Evolutionary conservation across 2,113 vertebrate genomes (phyloP).

Genomic region (Vidua chalybeata): DNA sequence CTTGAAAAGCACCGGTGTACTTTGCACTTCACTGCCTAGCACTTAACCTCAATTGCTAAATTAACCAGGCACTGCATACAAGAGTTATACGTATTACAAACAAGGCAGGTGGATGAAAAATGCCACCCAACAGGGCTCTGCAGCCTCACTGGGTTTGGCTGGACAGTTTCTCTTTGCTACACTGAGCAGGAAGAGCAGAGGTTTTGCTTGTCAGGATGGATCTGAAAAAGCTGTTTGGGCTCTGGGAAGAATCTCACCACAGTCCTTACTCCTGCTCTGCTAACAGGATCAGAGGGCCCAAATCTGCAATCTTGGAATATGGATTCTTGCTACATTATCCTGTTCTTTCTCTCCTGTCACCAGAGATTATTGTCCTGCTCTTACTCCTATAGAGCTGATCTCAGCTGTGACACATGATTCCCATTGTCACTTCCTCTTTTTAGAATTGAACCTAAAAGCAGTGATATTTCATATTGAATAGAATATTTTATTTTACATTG

Average conservation of each 20-base stretch:
- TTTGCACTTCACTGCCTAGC: neutral
- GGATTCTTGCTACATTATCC: neutral
- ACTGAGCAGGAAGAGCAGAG: neutral
- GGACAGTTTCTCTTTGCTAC: neutral
- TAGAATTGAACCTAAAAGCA: neutral
- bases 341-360: neutral
- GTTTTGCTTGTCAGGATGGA: neutral
- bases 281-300: neutral
- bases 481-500: neutral
- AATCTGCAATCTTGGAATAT: neutral
- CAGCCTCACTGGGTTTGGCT: neutral
- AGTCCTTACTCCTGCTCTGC: neutral
- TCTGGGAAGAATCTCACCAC: neutral
- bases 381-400: neutral
- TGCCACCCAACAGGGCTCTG: neutral
- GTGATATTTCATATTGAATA: neutral
- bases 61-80: neutral
- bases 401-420: neutral
- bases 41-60: neutral
- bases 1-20: neutral
- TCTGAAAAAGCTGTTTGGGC: neutral
- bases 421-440: neutral
- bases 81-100: fast-evolving
- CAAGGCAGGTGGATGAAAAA: neutral
- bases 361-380: neutral